Evolutionary conservation across 2,113 vertebrate species (phyloP), one percentile per base, ranked within the genome.

Genomic region (Choloepus hoffmanni): DNA sequence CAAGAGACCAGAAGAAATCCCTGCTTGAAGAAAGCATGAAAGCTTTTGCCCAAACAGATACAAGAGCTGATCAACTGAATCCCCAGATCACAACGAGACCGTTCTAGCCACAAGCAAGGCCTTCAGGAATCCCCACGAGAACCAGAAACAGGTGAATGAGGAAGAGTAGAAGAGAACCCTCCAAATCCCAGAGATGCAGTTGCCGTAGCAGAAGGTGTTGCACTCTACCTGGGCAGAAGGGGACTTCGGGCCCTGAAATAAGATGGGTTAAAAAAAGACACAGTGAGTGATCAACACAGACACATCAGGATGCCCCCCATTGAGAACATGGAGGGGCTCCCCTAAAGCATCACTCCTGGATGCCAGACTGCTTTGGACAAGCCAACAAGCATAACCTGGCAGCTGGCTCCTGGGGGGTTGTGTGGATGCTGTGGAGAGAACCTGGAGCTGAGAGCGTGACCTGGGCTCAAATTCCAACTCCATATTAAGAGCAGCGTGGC

Each of bases 201-300:
- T 72, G n/a, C 26, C 21, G 78, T 92, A 89, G 81, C 68, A 73
- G 53, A 89, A 90, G 89, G 83, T 95, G 21, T 95, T 97, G 84
- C 98, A 98, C 98, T 98, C 98, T 98, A 99, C 98, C 99, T 99
- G 99, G 98, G 98, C 98, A 98, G 97, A 97, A 98, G 97, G 97
- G 98, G 98, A 97, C 97, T 98, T 98, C 97, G 98, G 96, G 97
- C 98, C 99, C 99, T 99, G 99, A 98, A 99, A 99, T 98, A 97
- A 98, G 98, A 99, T 94, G 83, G 98, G 33, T 65, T 97, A 96
- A 94, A 98, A 98, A 96, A 89, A 58, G 48, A 65, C 77, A 96
- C 1, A 11, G 7, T 76, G 76, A 96, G 76, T 4, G 23, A 72
- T 11, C 11, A 8, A 21, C 33, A 9, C 3, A 40, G 76, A 45